A percentile compares a stretch with the other conserved stretches of the same genome.
Evolutionary conservation across 2,113 vertebrate genomes (phyloP).

Genomic region (Pelusios castaneus): DNA sequence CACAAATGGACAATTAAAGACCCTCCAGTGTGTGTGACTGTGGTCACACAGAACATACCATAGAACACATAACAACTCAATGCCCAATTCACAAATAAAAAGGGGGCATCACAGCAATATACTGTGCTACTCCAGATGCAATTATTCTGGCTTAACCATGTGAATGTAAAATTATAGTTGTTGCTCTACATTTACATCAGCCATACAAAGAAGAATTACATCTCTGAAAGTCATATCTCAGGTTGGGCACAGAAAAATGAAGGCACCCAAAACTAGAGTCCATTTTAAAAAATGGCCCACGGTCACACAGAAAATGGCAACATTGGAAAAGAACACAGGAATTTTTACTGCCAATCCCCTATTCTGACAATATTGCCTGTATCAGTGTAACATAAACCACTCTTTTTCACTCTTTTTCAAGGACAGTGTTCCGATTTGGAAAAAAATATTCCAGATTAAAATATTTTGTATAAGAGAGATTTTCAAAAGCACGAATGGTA

Average conservation of each 20-base stretch:
- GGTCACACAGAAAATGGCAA: rapidly evolving
- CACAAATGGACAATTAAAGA: too few species aligned
- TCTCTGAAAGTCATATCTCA: background rate
- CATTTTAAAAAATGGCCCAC: background rate
- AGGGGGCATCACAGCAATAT: too few species aligned
- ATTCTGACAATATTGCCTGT: rapidly evolving
- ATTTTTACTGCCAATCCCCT: background rate
- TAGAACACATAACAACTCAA: too few species aligned
- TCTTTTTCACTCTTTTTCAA: background rate
- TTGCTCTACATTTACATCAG: too few species aligned
- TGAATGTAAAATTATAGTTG: too few species aligned
- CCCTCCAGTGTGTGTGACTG: too few species aligned
- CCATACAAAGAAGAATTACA: background rate
- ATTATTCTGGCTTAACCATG: too few species aligned
- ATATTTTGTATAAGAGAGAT: background rate
- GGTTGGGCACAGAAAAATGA: background rate
- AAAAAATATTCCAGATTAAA: background rate
- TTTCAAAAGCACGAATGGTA: background rate
- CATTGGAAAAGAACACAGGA: background rate
- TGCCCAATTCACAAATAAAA: too few species aligned
- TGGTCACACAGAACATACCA: too few species aligned
- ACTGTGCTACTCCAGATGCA: too few species aligned
- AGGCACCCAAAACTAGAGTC: background rate
- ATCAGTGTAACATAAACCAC: background rate
- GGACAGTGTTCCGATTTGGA: background rate